Evolutionary conservation across 2,797 vertebrate species (phyloP).

Genomic region (Notamacropus eugenii): DNA sequence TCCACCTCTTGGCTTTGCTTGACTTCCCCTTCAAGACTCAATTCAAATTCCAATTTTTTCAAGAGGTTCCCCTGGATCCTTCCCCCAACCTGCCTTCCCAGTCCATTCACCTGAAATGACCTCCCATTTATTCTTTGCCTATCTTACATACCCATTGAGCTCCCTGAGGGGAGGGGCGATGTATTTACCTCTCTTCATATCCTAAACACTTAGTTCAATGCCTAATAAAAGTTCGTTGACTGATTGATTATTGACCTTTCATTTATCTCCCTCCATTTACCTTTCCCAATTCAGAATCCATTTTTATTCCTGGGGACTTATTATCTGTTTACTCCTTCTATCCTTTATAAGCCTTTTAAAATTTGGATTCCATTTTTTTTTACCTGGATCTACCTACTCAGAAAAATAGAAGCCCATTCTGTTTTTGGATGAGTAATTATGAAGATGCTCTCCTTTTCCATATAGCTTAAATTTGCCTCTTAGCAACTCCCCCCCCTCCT

Average conservation of each 20-base stretch:
- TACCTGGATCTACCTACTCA: not conserved
- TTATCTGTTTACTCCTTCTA: not conserved
- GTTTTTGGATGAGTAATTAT: not conserved
- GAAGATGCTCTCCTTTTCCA: not conserved
- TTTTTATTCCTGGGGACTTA: not conserved
- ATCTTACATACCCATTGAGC: not conserved
- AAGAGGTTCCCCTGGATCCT: not conserved
- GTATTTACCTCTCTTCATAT: not conserved
- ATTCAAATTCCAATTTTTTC: not conserved
- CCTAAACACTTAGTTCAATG: not conserved
- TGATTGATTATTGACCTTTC: not conserved
- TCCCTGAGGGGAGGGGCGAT: slow-evolving; percentile 17
- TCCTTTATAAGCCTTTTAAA: not conserved
- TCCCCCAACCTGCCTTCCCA: not conserved
- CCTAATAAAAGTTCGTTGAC: not conserved
- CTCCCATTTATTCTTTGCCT: not conserved
- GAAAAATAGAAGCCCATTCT: not conserved
- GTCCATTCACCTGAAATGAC: not conserved
- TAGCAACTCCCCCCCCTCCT: not conserved
- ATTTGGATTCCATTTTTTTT: not conserved
- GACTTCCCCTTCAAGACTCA: not conserved
- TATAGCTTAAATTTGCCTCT: not conserved
- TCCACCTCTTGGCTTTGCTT: not conserved
- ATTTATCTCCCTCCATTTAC: not conserved
- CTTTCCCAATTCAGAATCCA: not conserved